Percentiles rank a stretch among this genome's conserved stretches.
Evolutionary conservation across 2,888 invertebrate genomes (phyloP).

Genomic region (Apantesis nais): DNA sequence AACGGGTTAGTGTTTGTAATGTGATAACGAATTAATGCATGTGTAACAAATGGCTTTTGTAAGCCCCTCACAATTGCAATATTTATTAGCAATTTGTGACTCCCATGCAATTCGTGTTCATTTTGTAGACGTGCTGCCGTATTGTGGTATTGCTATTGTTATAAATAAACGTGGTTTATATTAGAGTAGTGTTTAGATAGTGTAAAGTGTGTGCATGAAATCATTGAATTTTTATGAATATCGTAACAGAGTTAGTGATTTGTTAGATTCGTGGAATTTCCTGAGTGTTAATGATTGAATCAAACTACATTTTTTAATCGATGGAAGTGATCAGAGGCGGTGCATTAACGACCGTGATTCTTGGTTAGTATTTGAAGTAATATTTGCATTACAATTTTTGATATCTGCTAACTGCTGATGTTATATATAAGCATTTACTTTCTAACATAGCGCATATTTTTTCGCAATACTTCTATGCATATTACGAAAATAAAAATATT

Average conservation of each 20-base stretch:
- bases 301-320: constrained; percentile 70
- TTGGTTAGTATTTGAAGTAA: constrained; percentile 76
- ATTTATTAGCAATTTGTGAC: constrained; percentile 64
- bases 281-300: constrained; percentile 71
- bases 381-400: constrained; percentile 72
- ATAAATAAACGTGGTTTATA: constrained; percentile 58
- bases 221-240: constrained; percentile 48
- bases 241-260: constrained; percentile 54
- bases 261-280: constrained; percentile 83
- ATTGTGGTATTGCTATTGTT: constrained; percentile 62
- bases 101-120: constrained; percentile 77
- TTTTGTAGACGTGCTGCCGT: constrained; percentile 67
- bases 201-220: constrained; percentile 64
- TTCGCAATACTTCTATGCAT: constrained; percentile 32
- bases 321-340: constrained; percentile 78
- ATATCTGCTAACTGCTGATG: constrained; percentile 64
- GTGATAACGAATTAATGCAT: constrained; percentile 42
- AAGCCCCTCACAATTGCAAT: constrained; percentile 46
- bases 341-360: constrained; percentile 81
- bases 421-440: constrained; percentile 32
- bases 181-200: constrained; percentile 62
- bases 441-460: constrained; percentile 31
- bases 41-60: constrained; percentile 48
- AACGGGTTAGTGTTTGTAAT: constrained; percentile 45
- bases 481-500: constrained; percentile 39